A percentile compares a stretch with the other conserved stretches of the same genome.
These are phyloP conservation scores for Polia nebulosa DNA, from an alignment of 2,888 invertebrate genomes.

Conservation along the genomic window DNA sequence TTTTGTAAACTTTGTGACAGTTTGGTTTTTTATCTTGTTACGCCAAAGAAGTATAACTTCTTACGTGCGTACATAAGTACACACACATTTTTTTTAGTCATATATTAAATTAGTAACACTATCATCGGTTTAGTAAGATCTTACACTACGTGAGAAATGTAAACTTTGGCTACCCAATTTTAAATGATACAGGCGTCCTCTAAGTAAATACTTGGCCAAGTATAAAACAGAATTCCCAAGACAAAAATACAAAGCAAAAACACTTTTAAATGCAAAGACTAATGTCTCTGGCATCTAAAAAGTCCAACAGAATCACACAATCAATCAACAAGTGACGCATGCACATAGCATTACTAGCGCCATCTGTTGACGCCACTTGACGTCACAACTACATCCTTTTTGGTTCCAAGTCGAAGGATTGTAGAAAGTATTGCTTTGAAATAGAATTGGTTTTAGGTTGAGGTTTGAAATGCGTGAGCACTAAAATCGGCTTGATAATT, in stretches of 20 bases:
- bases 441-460: constrained; percentile 8
- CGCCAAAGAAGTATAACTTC: too few relatives aligned
- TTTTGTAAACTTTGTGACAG: too few relatives aligned
- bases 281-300: constrained; percentile 64
- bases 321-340: constrained; percentile 76
- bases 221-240: not conserved
- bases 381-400: constrained; percentile 65
- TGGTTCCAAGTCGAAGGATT: not conserved
- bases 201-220: not conserved
- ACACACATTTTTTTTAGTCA: too few relatives aligned
- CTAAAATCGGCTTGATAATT: constrained; percentile 26
- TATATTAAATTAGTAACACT: too few relatives aligned
- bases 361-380: constrained; percentile 78
- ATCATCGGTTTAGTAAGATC: too few relatives aligned
- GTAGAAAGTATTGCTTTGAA: not conserved
- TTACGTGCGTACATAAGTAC: too few relatives aligned
- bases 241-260: constrained; percentile 14
- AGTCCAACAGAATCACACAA: constrained; percentile 70
- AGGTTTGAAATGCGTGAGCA: not conserved
- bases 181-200: not conserved
- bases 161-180: not conserved
- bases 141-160: too few relatives aligned
- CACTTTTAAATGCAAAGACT: constrained; percentile 7
- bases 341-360: constrained; percentile 69
- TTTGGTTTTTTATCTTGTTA: too few relatives aligned